Evolutionary conservation across 92 coral and sea anemone species (phyloP).

Genomic region (Palythoa caribaeorum): DNA sequence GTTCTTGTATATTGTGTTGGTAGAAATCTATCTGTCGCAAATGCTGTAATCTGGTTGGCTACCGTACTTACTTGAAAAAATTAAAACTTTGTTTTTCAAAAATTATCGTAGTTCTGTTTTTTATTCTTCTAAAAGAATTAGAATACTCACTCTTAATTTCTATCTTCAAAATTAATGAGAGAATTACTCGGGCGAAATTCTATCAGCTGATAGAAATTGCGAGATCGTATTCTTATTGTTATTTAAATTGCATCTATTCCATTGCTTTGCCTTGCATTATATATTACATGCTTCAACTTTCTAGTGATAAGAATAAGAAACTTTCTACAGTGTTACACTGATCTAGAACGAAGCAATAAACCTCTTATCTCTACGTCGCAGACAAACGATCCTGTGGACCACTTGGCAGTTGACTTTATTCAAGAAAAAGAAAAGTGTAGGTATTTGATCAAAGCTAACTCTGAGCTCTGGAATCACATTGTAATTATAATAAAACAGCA

Average conservation of each 20-base stretch:
- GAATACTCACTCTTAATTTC: too few relatives aligned
- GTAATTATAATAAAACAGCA: neutral
- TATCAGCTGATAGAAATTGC: too few relatives aligned
- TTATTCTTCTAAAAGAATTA: too few relatives aligned
- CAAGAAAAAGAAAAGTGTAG: neutral
- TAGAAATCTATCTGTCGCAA: too few relatives aligned
- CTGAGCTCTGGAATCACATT: constrained; percentile 9
- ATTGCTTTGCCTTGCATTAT: neutral
- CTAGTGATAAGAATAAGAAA: neutral
- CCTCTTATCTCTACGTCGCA: neutral
- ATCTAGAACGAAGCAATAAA: neutral
- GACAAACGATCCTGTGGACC: constrained; percentile 6
- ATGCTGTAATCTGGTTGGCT: too few relatives aligned
- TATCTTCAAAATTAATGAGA: too few relatives aligned
- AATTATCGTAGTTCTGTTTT: too few relatives aligned
- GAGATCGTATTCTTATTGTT: neutral
- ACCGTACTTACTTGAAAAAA: too few relatives aligned
- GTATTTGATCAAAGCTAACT: neutral
- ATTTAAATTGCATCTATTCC: neutral
- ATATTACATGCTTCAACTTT: neutral
- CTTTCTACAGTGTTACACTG: neutral
- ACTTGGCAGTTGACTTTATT: neutral
- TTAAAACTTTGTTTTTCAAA: too few relatives aligned
- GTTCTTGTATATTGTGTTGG: neutral
- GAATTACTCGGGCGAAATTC: too few relatives aligned